phyloP scores from a whole-genome alignment of 2,888 invertebrate species.

The Lycophotia porphyrea region DNA sequence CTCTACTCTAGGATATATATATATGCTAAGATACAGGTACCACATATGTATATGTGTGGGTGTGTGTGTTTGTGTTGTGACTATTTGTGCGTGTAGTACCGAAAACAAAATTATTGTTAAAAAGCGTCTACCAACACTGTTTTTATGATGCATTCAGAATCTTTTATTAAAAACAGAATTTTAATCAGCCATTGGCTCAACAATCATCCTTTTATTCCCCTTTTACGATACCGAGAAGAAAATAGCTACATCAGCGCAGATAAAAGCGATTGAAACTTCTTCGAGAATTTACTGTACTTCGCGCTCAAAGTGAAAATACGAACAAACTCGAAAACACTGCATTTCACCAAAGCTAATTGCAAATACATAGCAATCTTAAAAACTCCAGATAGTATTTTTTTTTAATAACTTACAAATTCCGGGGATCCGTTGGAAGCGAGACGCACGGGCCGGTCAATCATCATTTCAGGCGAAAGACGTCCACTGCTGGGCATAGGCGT shows the following conservation, averaged over 20 bases:
- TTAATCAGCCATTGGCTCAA: neutral
- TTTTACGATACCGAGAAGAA: constrained; percentile 16
- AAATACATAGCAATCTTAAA: constrained; percentile 50
- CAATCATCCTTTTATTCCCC: constrained; percentile 10
- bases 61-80: no score
- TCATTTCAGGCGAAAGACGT: no score
- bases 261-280: constrained; percentile 39
- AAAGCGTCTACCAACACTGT: no score
- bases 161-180: neutral
- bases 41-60: no score
- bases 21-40: no score
- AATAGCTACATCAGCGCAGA: constrained; percentile 18
- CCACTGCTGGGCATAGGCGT: no score
- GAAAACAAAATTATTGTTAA: no score
- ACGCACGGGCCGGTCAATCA: no score
- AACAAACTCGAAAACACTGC: constrained; percentile 37
- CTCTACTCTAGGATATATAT: no score
- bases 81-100: no score
- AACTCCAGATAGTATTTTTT: constrained; percentile 35
- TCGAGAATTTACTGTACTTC: constrained; percentile 22
- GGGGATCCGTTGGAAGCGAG: no score
- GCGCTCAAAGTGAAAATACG: constrained; percentile 27
- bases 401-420: constrained; percentile 61
- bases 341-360: constrained; percentile 40
- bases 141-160: neutral